Evolutionary conservation across 92 coral and sea anemone species (phyloP).

Genomic region (Palythoa heliodiscus): DNA sequence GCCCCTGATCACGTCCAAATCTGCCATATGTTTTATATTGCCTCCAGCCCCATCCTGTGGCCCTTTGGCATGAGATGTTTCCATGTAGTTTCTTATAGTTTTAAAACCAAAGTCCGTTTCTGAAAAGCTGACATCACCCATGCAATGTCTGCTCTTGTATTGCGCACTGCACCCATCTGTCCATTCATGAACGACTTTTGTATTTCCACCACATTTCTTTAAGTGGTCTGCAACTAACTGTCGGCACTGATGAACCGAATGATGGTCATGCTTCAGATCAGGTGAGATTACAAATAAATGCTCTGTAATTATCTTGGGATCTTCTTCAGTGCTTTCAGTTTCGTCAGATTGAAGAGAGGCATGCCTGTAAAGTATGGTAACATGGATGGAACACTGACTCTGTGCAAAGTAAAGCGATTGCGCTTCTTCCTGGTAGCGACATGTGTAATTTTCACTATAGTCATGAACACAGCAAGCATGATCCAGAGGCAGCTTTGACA

Average conservation of each 20-base stretch:
- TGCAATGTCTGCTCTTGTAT: no score
- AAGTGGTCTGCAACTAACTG: background rate
- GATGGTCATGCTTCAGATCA: slow-evolving; percentile 6
- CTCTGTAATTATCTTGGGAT: background rate
- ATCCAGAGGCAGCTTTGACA: background rate
- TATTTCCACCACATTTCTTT: no score
- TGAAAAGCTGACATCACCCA: no score
- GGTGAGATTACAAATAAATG: background rate
- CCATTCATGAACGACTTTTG: no score
- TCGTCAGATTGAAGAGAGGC: background rate
- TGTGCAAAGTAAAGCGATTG: background rate
- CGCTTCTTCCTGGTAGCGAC: background rate
- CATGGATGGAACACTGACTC: background rate
- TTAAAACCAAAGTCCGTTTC: no score
- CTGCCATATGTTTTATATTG: no score
- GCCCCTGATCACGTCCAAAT: no score
- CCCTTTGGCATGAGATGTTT: no score
- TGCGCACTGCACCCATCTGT: no score
- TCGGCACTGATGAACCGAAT: background rate
- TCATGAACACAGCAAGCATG: background rate
- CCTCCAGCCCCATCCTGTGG: no score
- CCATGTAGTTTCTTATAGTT: no score
- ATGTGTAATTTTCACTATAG: background rate
- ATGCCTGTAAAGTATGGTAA: background rate
- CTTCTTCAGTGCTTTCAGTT: background rate